Conservation (phyloP, 1,140 invertebrate genomes). For the Lanistes nyassanus region DNA sequence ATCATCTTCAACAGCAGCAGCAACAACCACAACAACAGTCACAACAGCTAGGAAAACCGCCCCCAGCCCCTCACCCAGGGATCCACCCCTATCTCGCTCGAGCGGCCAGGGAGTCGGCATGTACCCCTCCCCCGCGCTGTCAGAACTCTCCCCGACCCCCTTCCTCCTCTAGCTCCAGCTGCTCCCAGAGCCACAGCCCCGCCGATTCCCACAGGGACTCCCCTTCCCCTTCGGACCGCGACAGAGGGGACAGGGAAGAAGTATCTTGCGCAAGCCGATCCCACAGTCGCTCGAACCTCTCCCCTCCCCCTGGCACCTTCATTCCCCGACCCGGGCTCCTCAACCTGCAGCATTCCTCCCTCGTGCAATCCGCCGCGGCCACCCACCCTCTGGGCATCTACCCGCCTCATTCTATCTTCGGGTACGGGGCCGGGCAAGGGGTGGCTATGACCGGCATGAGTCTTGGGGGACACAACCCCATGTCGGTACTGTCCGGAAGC, state of each 20-base stretch:
- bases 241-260: neutral
- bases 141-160: conserved; percentile 35
- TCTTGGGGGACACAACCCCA: conserved; percentile 23
- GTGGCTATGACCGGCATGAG: conserved; percentile 20
- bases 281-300: conserved; percentile 1
- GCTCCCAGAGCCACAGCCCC: conserved; percentile 46
- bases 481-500: conserved; percentile 48
- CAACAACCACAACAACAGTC: neutral
- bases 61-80: conserved; percentile 2
- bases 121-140: neutral
- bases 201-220: conserved; percentile 46
- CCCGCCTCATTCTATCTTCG: conserved; percentile 37
- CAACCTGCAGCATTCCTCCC: conserved; percentile 45
- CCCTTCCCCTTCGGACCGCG: conserved; percentile 29
- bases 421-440: conserved; percentile 16
- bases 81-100: neutral
- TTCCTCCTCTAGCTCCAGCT: conserved; percentile 48
- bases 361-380: conserved; percentile 39
- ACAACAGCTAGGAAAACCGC: conserved; percentile 4
- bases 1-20: neutral
- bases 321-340: conserved; percentile 58
- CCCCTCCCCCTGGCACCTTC: conserved; percentile 41
- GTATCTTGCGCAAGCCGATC: neutral
- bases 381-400: conserved; percentile 41
- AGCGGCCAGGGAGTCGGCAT: too few relatives aligned